These are phyloP conservation scores for Choreutis nemorana DNA, from an alignment of 2,888 invertebrate genomes.

Conservation along the genomic window DNA sequence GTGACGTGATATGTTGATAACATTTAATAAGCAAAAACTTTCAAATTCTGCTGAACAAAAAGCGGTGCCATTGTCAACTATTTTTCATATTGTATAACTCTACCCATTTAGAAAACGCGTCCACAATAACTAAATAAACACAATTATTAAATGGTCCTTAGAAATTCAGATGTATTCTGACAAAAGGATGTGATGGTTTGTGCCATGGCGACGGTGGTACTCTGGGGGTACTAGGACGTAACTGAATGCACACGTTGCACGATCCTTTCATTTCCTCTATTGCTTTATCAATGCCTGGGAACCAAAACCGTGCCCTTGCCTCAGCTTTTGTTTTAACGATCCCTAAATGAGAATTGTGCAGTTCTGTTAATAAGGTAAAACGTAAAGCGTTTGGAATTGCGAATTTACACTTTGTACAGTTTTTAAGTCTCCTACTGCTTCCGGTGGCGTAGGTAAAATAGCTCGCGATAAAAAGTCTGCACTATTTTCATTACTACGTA, in stretches of 20 bases:
- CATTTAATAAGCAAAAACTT: not conserved
- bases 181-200: not conserved
- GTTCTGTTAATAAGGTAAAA: constrained; percentile 7
- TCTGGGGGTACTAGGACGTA: not conserved
- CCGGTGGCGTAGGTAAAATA: constrained; percentile 7
- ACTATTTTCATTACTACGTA: constrained; percentile 8
- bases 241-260: not conserved
- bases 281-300: constrained; percentile 12
- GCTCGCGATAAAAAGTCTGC: constrained; percentile 14
- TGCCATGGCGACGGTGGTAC: not conserved
- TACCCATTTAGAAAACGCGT: not conserved
- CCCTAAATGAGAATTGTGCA: constrained; percentile 15
- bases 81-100: not conserved
- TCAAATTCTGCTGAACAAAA: not conserved
- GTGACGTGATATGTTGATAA: constrained; percentile 8
- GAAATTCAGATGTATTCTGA: not conserved
- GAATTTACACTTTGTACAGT: constrained; percentile 12
- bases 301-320: constrained; percentile 16
- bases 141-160: not conserved
- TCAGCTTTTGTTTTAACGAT: constrained; percentile 17
- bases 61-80: not conserved
- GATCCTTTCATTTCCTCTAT: not conserved
- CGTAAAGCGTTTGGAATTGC: constrained; percentile 12
- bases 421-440: constrained; percentile 11
- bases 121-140: not conserved